Evolutionary conservation across 1,140 invertebrate species (phyloP), one percentile per base, ranked within the genome.

Genomic region (Platyscapa corneri): DNA sequence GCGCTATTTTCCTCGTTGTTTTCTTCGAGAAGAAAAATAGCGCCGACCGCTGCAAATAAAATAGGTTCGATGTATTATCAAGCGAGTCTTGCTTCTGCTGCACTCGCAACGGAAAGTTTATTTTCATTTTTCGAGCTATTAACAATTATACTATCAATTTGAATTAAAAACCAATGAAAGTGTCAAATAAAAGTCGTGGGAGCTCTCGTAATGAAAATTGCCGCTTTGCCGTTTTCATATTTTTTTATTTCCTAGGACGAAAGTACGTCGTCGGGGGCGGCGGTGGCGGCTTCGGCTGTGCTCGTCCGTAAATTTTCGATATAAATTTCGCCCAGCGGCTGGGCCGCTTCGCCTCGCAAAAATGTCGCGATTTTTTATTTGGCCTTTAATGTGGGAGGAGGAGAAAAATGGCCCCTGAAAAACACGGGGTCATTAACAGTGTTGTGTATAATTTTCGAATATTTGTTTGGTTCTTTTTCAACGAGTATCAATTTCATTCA

Each of bases 401-500:
- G 14, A 60, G 27, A 60, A 60, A 60, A 27, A 14, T 23, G 27
- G 1, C 3, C 5, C 1, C 5, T 6, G 3, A 60, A 34, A 70
- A 70, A 7, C 67, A 37, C 10, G n/a, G 34, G 5, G 20, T 37
- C 32, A 20, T 70, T 70, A 70, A 20, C 20, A n/a, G 23, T 42
- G 12, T 42, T 23, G 37, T 74, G n/a, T 27, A 39, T 39, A 12
- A n/a, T 42, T 74, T 20, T 74, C n/a, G 37, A 74, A 74, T 42
- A 74, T 74, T 42, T 27, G 34, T 42, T 74, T 74, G 23, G 10
- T 14, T n/a, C 42, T 42, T 39, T 79, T 79, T 30, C 56, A 46
- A 32, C 3, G 60, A 30, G n/a, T 67, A 64, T 80, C 60, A 67
- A 80, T 80, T 65, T 65, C 56, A 46, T 64, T 80, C 34, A 67